Conservation (phyloP, 2,113 vertebrate species). For the Mirza zaza region DNA sequence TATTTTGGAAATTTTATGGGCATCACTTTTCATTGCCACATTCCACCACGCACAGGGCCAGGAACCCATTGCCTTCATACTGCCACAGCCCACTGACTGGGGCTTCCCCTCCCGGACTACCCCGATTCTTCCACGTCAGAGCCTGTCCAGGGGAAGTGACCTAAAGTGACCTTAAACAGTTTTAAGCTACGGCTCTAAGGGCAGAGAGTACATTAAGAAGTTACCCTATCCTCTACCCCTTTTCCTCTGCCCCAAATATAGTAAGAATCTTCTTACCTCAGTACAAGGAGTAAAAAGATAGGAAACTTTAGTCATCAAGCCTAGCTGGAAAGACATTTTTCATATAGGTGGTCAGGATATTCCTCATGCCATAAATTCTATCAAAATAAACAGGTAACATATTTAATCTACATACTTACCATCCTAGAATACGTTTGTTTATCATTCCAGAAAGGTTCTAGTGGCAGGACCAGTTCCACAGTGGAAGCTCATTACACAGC, state of each 20-base stretch:
- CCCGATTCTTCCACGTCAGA: not conserved
- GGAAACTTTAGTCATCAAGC: not conserved
- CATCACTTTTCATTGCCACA: not conserved
- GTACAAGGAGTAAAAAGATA: not conserved
- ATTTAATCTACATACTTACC: not conserved
- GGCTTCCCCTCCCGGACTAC: not conserved
- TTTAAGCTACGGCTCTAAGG: not conserved
- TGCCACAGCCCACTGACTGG: no score
- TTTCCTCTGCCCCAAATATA: not conserved
- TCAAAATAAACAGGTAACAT: not conserved
- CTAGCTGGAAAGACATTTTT: not conserved
- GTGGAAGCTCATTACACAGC: not conserved
- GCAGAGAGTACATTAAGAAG: not conserved
- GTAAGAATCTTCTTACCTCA: not conserved
- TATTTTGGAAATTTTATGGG: not conserved
- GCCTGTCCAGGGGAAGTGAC: not conserved
- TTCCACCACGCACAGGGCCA: not conserved
- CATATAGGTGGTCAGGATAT: not conserved
- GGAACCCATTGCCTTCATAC: not conserved
- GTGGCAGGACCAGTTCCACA: not conserved
- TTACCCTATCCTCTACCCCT: not conserved
- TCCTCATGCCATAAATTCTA: not conserved
- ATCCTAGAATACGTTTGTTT: not conserved
- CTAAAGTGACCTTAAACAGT: not conserved
- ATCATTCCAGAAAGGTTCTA: not conserved